Evolutionary conservation across 2,888 invertebrate species (phyloP).

Genomic region (Rhaphigaster nebulosa): DNA sequence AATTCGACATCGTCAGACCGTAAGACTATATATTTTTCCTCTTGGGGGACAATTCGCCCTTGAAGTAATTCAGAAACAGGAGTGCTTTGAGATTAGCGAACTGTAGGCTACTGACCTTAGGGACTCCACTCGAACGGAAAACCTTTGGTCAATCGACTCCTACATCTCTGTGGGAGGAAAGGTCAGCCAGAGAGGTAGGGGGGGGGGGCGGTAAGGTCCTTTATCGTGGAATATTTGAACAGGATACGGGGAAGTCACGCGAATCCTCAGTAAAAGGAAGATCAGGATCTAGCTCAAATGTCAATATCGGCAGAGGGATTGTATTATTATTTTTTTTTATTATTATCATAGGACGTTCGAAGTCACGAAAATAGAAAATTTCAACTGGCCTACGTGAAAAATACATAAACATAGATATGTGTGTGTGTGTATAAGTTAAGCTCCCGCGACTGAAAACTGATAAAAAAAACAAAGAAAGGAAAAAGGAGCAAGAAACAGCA

Average conservation of each 20-base stretch:
- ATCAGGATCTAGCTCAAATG: background rate
- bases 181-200: background rate
- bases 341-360: no score
- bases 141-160: background rate
- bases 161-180: slow-evolving; percentile 4
- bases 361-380: no score
- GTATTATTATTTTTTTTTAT: no score
- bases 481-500: no score
- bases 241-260: slow-evolving; percentile 4
- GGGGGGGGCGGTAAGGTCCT: no score
- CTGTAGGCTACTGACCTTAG: slow-evolving; percentile 6
- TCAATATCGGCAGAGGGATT: background rate
- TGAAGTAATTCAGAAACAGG: background rate
- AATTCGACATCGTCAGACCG: no score
- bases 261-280: background rate
- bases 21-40: no score
- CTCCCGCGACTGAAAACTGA: no score
- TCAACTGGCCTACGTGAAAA: no score
- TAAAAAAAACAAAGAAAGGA: no score
- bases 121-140: background rate
- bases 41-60: background rate
- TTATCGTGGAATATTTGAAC: background rate
- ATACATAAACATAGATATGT: no score
- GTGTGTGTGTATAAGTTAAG: no score
- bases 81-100: background rate